Evolutionary conservation across 2,888 invertebrate genomes (phyloP).

Genomic region (Perizoma affinitatum): DNA sequence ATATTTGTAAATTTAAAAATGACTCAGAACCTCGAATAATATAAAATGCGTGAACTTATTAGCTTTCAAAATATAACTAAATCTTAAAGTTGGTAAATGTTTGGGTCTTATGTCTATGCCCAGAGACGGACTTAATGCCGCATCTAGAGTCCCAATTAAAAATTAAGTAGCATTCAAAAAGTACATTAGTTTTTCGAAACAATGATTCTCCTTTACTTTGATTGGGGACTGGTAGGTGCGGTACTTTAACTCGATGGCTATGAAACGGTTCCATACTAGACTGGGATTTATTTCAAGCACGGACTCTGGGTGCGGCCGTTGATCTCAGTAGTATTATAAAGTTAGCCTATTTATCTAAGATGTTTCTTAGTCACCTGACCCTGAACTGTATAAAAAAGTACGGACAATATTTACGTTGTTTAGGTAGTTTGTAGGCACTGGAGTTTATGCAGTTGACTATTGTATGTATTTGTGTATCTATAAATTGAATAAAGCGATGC

Average conservation of each 20-base stretch:
- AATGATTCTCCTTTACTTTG: too few species aligned
- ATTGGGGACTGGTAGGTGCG: too few species aligned
- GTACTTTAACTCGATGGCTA: too few species aligned
- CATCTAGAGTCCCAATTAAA: too few species aligned
- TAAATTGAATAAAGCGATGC: constrained; percentile 76
- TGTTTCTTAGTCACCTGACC: constrained; percentile 67
- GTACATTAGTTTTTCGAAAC: too few species aligned
- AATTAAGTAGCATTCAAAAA: too few species aligned
- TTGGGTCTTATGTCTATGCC: constrained; percentile 4
- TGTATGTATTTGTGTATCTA: constrained; percentile 77
- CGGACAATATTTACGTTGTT: constrained; percentile 82
- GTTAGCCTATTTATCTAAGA: constrained; percentile 15
- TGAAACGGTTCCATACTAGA: too few species aligned
- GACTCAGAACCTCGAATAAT: constrained; percentile 22
- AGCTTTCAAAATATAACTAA: constrained; percentile 18
- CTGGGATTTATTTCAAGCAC: neutral
- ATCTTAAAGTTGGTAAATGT: constrained; percentile 14
- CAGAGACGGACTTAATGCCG: too few species aligned
- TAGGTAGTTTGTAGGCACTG: constrained; percentile 82
- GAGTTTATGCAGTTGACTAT: constrained; percentile 81
- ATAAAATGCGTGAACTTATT: constrained; percentile 12
- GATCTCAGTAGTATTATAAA: constrained; percentile 20
- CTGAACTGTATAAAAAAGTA: constrained; percentile 73
- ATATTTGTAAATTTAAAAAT: constrained; percentile 33
- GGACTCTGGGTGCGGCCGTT: constrained; percentile 3